These are phyloP conservation scores for Lipotes vexillifer DNA, from an alignment of 2,113 vertebrate genomes.

Conservation along the genomic window DNA sequence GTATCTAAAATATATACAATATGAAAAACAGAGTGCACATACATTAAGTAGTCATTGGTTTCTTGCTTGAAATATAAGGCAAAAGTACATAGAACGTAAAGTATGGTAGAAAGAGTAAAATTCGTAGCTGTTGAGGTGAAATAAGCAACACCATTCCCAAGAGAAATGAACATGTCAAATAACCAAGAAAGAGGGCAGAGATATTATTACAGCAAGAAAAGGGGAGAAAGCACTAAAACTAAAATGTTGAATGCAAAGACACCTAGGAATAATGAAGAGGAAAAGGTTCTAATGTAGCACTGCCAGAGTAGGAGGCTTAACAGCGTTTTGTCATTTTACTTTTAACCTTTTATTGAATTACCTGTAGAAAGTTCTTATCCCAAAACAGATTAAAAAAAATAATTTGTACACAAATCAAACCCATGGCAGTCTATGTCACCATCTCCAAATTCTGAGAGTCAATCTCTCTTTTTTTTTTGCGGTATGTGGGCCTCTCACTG, in stretches of 20 bases:
- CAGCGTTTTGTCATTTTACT: conserved; percentile 19
- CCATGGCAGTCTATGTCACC: not conserved
- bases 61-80: not conserved
- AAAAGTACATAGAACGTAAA: not conserved
- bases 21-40: not conserved
- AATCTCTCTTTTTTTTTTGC: not conserved
- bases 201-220: conserved; percentile 19
- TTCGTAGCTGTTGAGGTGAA: not conserved
- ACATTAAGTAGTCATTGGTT: not conserved
- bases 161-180: conserved; percentile 18
- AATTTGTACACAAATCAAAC: conserved; percentile 50
- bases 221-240: not conserved
- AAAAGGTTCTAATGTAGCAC: not conserved
- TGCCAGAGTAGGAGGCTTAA: not conserved
- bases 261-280: not conserved
- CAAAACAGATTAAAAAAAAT: conserved; percentile 25
- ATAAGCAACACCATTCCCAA: conserved; percentile 4
- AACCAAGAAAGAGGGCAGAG: not conserved
- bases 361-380: conserved; percentile 11
- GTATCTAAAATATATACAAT: not conserved
- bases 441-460: not conserved
- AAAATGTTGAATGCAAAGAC: conserved; percentile 1
- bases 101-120: not conserved
- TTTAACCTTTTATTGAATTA: conserved; percentile 7
- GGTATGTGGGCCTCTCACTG: too few relatives aligned